Base-by-base conservation (phyloP, 2,113 vertebrate species). In the Ictidomys tridecemlineatus region DNA sequence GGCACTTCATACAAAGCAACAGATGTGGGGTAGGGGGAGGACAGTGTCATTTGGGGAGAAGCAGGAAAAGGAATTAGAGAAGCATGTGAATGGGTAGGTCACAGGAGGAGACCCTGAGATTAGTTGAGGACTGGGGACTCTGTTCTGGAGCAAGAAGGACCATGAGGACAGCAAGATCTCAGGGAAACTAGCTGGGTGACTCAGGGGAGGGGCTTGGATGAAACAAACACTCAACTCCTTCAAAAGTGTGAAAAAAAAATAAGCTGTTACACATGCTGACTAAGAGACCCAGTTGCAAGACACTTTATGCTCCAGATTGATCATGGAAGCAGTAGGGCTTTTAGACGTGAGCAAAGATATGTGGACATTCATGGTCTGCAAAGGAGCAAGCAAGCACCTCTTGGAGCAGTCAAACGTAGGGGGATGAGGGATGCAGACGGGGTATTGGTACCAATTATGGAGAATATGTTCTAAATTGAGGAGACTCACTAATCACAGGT, bases 361-460 rank as follows among this genome's bases (percentile, higher is more conserved):
- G 2, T n/a, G 34, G 34, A 30, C 69, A 48, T 37, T 18, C 45
- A 32, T 16, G 32, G n/a, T 10, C 34, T 63, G 22, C 34, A n/a
- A 82, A 61, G 65, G 11, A 85, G 42, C 30, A 20, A 56, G 20
- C 30, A 4, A 39, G 24, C 4, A 51, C 4, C 30, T 17, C 17
- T 61, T 22, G 8, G 56, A 53, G 65, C 24, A 30, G 28, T 67
- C 53, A 16, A n/a, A 65, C 8, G 3, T 63, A 22, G 18, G 2
- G 48, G 4, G 32, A n/a, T 17, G 56, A 24, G 17, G 16, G 20
- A 12, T 56, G 22, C 39, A 72, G 37, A 78, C 17, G 61, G 69
- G n/a, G 69, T 0, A 0, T 20, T 30, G 18, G 42, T 10, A 30
- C 9, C 12, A 39, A 63, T 37, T 12, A 0, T 8, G 13, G 3